Percentiles rank a stretch among this genome's conserved stretches.
Evolutionary conservation across 1,140 invertebrate genomes (phyloP).

Genomic region (Cherax destructor): DNA sequence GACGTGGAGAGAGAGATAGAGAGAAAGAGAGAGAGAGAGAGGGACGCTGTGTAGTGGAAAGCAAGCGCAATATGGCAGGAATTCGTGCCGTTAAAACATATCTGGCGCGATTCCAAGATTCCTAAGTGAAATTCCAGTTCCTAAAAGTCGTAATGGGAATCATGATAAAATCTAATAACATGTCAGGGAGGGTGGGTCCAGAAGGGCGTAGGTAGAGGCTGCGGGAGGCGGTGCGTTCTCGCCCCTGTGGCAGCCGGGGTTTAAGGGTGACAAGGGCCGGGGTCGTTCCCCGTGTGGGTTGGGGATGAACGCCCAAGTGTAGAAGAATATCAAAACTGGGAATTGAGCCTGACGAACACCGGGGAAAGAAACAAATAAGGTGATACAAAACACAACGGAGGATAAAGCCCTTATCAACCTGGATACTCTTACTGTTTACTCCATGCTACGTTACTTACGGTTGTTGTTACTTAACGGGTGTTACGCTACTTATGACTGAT

Average conservation of each 20-base stretch:
- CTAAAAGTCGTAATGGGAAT: conserved; percentile 71
- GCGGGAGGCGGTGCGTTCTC: neutral
- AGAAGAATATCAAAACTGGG: conserved; percentile 63
- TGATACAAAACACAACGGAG: conserved; percentile 37
- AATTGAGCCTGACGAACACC: conserved; percentile 48
- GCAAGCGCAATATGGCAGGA: conserved; percentile 57
- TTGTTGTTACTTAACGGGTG: no score
- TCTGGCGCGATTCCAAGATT: conserved; percentile 70
- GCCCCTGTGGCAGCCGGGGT: neutral
- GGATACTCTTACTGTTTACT: no score
- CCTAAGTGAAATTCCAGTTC: conserved; percentile 71
- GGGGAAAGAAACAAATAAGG: conserved; percentile 59
- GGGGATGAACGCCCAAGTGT: neutral
- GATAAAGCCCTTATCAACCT: no score
- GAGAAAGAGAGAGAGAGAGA: neutral
- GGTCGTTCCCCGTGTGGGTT: conserved; percentile 19
- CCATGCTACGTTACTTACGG: no score
- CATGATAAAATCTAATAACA: conserved; percentile 71
- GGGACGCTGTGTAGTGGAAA: conserved; percentile 58
- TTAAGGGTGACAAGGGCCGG: neutral
- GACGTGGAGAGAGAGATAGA: conserved; percentile 9
- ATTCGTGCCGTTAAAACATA: conserved; percentile 68
- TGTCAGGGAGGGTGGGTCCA: conserved; percentile 40
- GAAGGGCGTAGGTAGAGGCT: conserved; percentile 21
- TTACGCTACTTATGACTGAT: conserved; percentile 11